A percentile compares a stretch with the other conserved stretches of the same genome.
phyloP scores from a whole-genome alignment of 2,113 vertebrate genomes.

The Sakesphorus luctuosus region DNA sequence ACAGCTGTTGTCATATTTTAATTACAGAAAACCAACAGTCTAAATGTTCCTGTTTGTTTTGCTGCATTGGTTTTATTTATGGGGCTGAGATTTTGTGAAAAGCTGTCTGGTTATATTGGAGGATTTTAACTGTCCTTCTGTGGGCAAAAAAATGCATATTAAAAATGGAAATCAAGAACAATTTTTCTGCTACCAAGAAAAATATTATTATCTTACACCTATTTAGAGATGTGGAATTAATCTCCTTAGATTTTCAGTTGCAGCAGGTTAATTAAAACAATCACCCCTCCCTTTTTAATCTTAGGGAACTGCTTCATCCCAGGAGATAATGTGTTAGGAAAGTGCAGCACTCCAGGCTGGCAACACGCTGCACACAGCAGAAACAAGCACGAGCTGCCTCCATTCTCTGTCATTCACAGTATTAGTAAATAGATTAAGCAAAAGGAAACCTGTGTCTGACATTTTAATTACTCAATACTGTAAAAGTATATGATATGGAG shows the following conservation, averaged over 20 bases:
- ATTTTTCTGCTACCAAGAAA: not conserved
- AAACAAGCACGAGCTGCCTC: not conserved
- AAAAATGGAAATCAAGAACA: not conserved
- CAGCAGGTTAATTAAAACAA: conserved; percentile 6
- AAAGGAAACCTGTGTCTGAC: not conserved
- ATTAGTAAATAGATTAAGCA: not conserved
- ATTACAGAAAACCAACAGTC: not conserved
- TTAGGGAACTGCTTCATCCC: not conserved
- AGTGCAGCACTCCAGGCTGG: not conserved
- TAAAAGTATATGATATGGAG: not conserved
- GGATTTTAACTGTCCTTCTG: not conserved
- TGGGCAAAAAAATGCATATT: not conserved
- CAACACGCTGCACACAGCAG: not conserved
- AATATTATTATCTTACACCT: not conserved
- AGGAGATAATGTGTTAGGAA: not conserved
- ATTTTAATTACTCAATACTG: not conserved
- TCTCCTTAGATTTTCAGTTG: not conserved
- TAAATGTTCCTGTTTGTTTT: not conserved
- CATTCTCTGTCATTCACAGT: not conserved
- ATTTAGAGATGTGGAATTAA: not conserved
- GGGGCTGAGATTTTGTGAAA: not conserved
- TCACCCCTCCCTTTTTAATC: not conserved
- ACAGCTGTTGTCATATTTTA: not conserved
- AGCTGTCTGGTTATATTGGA: not conserved
- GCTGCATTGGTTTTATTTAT: not conserved